A percentile compares a stretch with the other conserved stretches of the same genome.
phyloP scores from a whole-genome alignment of 1,140 invertebrate species.

The Mactra quadrangularis region DNA sequence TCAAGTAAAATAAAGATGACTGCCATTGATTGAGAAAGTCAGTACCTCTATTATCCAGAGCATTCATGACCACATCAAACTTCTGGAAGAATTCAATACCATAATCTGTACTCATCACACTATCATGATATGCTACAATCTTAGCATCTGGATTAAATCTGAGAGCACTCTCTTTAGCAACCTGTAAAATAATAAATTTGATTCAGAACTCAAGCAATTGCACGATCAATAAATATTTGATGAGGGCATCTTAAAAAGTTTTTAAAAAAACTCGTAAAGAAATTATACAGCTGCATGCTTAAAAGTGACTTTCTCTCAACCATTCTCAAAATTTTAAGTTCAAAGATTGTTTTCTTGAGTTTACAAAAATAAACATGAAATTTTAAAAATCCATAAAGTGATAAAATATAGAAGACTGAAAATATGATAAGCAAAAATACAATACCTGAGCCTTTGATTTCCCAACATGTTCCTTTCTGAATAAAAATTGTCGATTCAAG shows the following conservation, averaged over 20 bases:
- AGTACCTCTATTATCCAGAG: slow-evolving; percentile 94
- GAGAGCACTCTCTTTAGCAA: slow-evolving; percentile 94
- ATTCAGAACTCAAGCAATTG: not conserved
- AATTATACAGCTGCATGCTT: no score
- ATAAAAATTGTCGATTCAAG: slow-evolving; percentile 98
- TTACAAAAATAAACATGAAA: no score
- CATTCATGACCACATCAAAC: slow-evolving; percentile 97
- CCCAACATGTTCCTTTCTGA: slow-evolving; percentile 98
- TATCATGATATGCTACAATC: slow-evolving; percentile 96
- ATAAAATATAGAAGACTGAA: not conserved
- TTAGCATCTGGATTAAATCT: slow-evolving; percentile 94
- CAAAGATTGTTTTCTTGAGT: no score
- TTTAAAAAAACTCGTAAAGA: no score
- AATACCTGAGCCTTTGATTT: slow-evolving; percentile 92
- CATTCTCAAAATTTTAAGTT: no score
- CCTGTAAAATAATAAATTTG: slow-evolving; percentile 70
- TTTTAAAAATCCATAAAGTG: no score
- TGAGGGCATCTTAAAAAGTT: no score
- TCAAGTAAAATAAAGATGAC: no score
- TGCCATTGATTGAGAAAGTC: no score
- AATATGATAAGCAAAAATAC: slow-evolving; percentile 19
- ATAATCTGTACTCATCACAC: slow-evolving; percentile 95
- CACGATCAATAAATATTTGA: not conserved
- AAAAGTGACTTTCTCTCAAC: no score
- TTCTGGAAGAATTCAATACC: slow-evolving; percentile 95